A percentile compares a stretch with the other conserved stretches of the same genome.
phyloP scores from a whole-genome alignment of 1,140 invertebrate species.

The Proctacanthus coquilletti region DNA sequence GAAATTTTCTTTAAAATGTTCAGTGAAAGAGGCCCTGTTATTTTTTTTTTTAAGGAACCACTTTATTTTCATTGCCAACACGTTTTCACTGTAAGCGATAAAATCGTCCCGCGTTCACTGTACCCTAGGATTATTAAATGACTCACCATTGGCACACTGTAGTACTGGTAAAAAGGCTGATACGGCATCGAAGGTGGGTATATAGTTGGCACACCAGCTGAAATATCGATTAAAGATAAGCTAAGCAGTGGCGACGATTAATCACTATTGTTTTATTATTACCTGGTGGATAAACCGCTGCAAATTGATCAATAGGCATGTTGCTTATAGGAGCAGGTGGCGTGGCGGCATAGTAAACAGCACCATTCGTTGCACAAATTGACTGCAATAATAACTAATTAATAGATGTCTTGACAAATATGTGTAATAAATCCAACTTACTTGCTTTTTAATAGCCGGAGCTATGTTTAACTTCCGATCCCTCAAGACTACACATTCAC shows the following conservation, averaged over 20 bases:
- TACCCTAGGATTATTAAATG: neutral
- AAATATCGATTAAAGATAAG: no score
- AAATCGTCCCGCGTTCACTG: neutral
- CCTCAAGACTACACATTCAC: slow-evolving; percentile 57
- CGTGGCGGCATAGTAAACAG: slow-evolving; percentile 30
- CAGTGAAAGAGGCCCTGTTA: no score
- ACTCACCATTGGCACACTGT: slow-evolving; percentile 32
- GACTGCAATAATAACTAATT: slow-evolving; percentile 17
- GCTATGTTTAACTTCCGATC: slow-evolving; percentile 78
- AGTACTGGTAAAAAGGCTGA: slow-evolving; percentile 32
- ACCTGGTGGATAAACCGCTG: slow-evolving; percentile 30
- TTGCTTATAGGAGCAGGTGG: slow-evolving; percentile 29
- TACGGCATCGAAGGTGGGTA: slow-evolving; percentile 32
- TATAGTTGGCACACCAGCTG: slow-evolving; percentile 29
- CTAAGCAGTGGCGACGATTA: no score
- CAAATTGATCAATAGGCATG: slow-evolving; percentile 31
- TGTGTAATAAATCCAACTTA: slow-evolving; percentile 20
- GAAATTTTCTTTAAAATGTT: no score
- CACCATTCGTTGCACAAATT: slow-evolving; percentile 29
- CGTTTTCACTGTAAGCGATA: neutral
- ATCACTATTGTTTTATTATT: no score
- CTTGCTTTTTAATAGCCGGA: slow-evolving; percentile 79
- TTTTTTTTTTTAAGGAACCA: no score
- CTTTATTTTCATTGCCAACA: no score
- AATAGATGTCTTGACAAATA: no score